phyloP scores from a whole-genome alignment of 2,888 invertebrate genomes.

The Drosophila cognata region DNA sequence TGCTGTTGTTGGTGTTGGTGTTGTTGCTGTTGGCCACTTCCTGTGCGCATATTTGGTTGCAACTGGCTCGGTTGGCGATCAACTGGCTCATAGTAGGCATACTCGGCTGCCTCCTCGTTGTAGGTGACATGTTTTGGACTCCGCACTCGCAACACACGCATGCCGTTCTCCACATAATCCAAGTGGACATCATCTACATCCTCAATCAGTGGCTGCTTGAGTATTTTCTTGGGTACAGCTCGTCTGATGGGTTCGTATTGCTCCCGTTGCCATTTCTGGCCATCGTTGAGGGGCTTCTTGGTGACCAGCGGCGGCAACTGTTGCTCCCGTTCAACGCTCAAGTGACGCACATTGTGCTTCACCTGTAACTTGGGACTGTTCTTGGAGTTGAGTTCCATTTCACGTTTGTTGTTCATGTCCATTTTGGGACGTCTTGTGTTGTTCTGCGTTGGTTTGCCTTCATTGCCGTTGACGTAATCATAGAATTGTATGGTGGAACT shows the following conservation, averaged over 20 bases:
- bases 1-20: slow-evolving; percentile 29
- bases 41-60: slow-evolving; percentile 75
- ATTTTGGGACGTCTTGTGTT: slow-evolving; percentile 77
- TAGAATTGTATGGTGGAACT: slow-evolving; percentile 84
- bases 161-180: slow-evolving; percentile 60
- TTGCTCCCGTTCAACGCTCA: slow-evolving; percentile 61
- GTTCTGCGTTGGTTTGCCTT: slow-evolving; percentile 65
- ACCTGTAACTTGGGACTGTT: slow-evolving; percentile 83
- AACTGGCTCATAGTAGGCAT: slow-evolving; percentile 57
- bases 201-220: slow-evolving; percentile 50
- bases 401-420: slow-evolving; percentile 83
- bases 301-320: slow-evolving; percentile 26
- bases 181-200: slow-evolving; percentile 34
- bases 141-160: slow-evolving; percentile 66
- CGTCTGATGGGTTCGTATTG: slow-evolving; percentile 8
- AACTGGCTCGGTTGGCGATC: slow-evolving; percentile 45
- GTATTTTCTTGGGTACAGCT: slow-evolving; percentile 64
- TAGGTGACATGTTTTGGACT: slow-evolving; percentile 75
- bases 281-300: slow-evolving; percentile 67
- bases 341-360: slow-evolving; percentile 76
- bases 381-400: slow-evolving; percentile 82
- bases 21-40: slow-evolving; percentile 63
- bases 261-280: slow-evolving; percentile 25
- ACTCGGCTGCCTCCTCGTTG: slow-evolving; percentile 70
- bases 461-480: slow-evolving; percentile 80